Base-by-base conservation (phyloP, 2,797 vertebrate species). In the Ambastaia sidthimunki region DNA sequence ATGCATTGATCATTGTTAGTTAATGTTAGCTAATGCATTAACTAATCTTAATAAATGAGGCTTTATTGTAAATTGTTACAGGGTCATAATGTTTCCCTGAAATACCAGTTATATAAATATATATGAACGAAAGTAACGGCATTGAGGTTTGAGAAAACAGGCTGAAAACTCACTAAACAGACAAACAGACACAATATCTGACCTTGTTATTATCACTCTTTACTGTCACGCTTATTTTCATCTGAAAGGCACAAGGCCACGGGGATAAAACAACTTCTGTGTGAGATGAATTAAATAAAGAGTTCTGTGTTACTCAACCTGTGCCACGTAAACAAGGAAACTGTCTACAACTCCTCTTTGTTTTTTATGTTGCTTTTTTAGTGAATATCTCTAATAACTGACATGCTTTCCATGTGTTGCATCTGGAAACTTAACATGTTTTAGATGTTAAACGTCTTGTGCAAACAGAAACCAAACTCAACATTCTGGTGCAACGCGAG, bases 201-300 rank as follows among this genome's bases (percentile, higher is more conserved):
- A 3, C 21, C 25, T 65, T 74, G 48, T 16, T 52, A 52, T 31
- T 12, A 37, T 15, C 47, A 25, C 0, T 34, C 13, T 25, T 2
- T 67, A 9, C 54, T 25, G 48, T 71, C 19, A 62, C 28, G 37
- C 44, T 10, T 44, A 10, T 78, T 65, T 57, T 79, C 52, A 23
- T 47, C 31, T 52, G 15, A 63, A 69, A 55, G 48, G 23, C 13
- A 54, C 63, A 70, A 81, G 19, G 23, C 15, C 47, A 48, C n/a
- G n/a, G 11, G 2, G 9, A 28, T 48, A 74, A 65, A 59, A 67
- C 19, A 67, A 57, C 15, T 23, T 66, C 23, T 1, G 7, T 67
- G 10, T 16, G 21, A 57, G 47, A 5, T 28, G 50, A 31, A 44
- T 44, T 55, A 31, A 23, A 63, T 13, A 19, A 67, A 19, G 9